phyloP scores from a whole-genome alignment of 2,113 vertebrate species.

The Gallinago media region DNA sequence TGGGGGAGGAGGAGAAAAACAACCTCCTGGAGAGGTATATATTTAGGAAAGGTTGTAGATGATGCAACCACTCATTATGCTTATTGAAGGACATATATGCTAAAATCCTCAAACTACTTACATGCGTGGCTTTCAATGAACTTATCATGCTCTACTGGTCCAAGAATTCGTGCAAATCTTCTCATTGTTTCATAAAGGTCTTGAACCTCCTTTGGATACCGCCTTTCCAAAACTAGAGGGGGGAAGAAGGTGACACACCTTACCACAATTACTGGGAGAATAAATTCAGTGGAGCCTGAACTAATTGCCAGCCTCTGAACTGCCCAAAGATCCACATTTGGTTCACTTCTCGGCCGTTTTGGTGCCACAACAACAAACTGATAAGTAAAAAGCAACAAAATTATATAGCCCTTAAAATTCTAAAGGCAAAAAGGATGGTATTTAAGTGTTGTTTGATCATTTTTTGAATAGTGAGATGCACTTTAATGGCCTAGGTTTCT shows the following conservation, averaged over 20 bases:
- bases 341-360: accelerated
- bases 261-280: not conserved
- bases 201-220: conserved; percentile 95
- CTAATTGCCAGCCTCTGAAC: accelerated
- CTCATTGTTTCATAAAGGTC: conserved; percentile 95
- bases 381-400: not conserved
- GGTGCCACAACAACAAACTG: accelerated
- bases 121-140: conserved; percentile 96
- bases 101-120: conserved; percentile 72
- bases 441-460: not conserved
- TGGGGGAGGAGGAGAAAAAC: not conserved
- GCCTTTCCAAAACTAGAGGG: conserved; percentile 89
- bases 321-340: not conserved
- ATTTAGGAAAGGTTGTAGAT: not conserved
- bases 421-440: not conserved
- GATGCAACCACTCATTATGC: not conserved
- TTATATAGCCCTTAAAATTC: not conserved
- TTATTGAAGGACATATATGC: not conserved
- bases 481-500: not conserved
- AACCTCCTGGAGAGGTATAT: not conserved
- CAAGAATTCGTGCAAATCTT: conserved; percentile 90
- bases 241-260: accelerated
- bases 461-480: not conserved
- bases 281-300: not conserved
- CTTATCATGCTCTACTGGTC: conserved; percentile 93